Percentiles rank a stretch among this genome's conserved stretches.
Evolutionary conservation across 2,113 vertebrate genomes (phyloP).

Genomic region (Carlito syrichta): DNA sequence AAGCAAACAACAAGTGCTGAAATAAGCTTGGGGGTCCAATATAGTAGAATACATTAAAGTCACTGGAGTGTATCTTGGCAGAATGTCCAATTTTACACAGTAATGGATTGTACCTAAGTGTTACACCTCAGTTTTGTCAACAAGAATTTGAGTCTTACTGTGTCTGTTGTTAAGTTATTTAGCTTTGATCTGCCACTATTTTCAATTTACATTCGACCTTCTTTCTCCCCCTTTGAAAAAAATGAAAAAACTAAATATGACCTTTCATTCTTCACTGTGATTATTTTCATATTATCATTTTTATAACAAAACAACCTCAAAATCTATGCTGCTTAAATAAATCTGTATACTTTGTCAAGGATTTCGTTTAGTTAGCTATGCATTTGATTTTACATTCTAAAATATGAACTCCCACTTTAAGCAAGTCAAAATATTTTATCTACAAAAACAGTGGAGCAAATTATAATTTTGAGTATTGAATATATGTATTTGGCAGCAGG

Average conservation of each 20-base stretch:
- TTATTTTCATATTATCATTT: neutral
- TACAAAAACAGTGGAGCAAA: neutral
- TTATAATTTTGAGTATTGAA: slow-evolving; percentile 55
- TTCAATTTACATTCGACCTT: neutral
- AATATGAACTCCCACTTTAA: neutral
- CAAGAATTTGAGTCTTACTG: neutral
- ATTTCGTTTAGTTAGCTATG: neutral
- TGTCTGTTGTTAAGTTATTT: neutral
- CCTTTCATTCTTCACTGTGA: neutral
- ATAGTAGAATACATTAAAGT: neutral
- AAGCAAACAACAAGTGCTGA: neutral
- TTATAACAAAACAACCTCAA: neutral
- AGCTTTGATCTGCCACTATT: neutral
- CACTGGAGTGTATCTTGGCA: neutral
- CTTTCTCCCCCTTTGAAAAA: neutral
- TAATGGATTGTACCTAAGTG: neutral
- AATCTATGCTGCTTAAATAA: neutral
- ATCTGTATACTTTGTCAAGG: neutral
- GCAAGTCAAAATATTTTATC: neutral
- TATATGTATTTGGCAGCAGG: neutral
- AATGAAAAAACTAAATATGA: neutral
- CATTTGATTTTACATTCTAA: neutral
- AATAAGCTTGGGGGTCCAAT: neutral
- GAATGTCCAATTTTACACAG: neutral
- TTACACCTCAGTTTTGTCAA: neutral